Conservation (phyloP, 2,113 vertebrate genomes). For the Glareola pratincola region DNA sequence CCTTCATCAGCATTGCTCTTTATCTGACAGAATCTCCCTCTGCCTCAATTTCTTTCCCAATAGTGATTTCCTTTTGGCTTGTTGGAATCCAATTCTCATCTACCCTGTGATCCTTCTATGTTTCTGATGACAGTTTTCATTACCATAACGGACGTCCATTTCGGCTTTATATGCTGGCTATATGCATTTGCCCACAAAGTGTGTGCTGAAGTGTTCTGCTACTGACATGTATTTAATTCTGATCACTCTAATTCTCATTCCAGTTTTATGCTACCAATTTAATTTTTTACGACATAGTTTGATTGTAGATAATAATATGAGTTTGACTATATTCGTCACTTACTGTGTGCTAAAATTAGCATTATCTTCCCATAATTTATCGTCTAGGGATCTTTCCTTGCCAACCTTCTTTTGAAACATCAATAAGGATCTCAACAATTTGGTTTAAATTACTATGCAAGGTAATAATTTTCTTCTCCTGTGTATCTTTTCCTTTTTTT, state of each 20-base stretch:
- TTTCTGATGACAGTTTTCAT: slow-evolving; percentile 11
- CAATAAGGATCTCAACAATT: not conserved
- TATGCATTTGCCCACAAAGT: not conserved
- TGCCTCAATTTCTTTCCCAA: not conserved
- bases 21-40: not conserved
- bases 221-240: not conserved
- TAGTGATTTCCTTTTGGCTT: not conserved
- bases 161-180: not conserved
- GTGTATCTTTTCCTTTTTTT: not conserved
- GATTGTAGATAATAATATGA: not conserved
- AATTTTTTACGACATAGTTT: not conserved
- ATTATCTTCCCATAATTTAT: not conserved
- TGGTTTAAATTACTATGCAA: not conserved
- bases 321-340: not conserved
- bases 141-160: not conserved
- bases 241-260: not conserved
- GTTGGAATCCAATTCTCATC: not conserved
- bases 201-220: not conserved
- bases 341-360: not conserved
- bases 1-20: not conserved
- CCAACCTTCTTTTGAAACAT: not conserved
- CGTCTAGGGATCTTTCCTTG: not conserved
- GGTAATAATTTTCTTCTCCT: not conserved
- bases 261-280: not conserved
- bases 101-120: not conserved